phyloP scores from a whole-genome alignment of 2,888 invertebrate genomes.

The Drosophila rellima region DNA sequence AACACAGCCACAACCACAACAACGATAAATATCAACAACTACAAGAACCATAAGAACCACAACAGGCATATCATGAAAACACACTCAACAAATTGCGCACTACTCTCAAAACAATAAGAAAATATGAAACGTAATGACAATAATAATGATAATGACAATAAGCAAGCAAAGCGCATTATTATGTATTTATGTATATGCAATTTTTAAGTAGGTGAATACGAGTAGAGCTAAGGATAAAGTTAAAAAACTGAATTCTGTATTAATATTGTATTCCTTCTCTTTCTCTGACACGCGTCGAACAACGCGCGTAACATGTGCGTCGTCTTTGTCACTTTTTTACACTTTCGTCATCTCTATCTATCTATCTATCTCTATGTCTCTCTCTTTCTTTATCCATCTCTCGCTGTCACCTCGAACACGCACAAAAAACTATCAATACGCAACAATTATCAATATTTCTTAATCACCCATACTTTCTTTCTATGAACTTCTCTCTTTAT shows the following conservation, averaged over 20 bases:
- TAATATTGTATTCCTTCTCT: constrained; percentile 71
- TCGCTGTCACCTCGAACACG: constrained; percentile 21
- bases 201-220: constrained; percentile 32
- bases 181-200: constrained; percentile 63
- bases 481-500: constrained; percentile 26
- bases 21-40: constrained; percentile 28
- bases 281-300: constrained; percentile 67
- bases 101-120: constrained; percentile 40
- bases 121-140: constrained; percentile 32
- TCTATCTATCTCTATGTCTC: constrained; percentile 13
- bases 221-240: constrained; percentile 54
- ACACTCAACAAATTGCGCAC: constrained; percentile 47
- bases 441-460: constrained; percentile 22
- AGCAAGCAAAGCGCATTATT: constrained; percentile 55
- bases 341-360: constrained; percentile 13
- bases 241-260: constrained; percentile 55
- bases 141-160: constrained; percentile 23
- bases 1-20: constrained; percentile 30
- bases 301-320: constrained; percentile 61
- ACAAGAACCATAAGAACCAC: constrained; percentile 35
- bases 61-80: constrained; percentile 48
- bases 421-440: constrained; percentile 14
- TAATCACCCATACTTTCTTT: constrained; percentile 15
- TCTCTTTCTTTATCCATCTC: constrained; percentile 10
- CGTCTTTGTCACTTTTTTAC: constrained; percentile 44